A percentile compares a stretch with the other conserved stretches of the same genome.
Evolutionary conservation across 2,113 vertebrate species (phyloP).

Genomic region (Maccullochella peelii): DNA sequence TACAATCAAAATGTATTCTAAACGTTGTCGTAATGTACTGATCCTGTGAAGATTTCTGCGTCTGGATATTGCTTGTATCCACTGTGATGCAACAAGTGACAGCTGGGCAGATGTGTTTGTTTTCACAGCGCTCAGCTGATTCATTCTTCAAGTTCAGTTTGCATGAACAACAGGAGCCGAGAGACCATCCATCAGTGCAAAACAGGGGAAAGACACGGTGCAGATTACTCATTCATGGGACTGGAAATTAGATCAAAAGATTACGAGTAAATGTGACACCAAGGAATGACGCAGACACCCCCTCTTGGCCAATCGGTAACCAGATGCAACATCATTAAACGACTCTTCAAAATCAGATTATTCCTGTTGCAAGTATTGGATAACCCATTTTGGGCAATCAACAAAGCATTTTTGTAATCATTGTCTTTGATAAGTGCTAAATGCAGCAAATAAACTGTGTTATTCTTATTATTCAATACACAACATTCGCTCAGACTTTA

Average conservation of each 20-base stretch:
- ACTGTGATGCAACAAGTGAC: constrained; percentile 29
- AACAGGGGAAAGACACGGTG: neutral
- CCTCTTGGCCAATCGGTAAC: neutral
- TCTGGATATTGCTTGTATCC: neutral
- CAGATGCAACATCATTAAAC: neutral
- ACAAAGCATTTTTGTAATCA: neutral
- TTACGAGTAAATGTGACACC: constrained; percentile 19
- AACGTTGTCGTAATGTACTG: neutral
- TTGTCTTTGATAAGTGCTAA: neutral
- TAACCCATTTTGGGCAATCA: neutral
- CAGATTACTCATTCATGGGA: constrained; percentile 27
- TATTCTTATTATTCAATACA: neutral
- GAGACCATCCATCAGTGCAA: neutral
- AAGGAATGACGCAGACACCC: neutral
- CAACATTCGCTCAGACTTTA: neutral
- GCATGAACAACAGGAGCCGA: constrained; percentile 23
- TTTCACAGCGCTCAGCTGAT: constrained; percentile 41
- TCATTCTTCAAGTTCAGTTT: constrained; percentile 18
- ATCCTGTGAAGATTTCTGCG: neutral
- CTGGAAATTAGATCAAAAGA: constrained; percentile 37
- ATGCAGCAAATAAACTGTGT: neutral
- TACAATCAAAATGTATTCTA: neutral
- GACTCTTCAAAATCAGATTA: constrained; percentile 3
- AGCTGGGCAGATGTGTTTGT: constrained; percentile 54
- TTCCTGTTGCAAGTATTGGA: neutral